phyloP scores from a whole-genome alignment of 2,888 invertebrate genomes.

The Fragum sueziense region DNA sequence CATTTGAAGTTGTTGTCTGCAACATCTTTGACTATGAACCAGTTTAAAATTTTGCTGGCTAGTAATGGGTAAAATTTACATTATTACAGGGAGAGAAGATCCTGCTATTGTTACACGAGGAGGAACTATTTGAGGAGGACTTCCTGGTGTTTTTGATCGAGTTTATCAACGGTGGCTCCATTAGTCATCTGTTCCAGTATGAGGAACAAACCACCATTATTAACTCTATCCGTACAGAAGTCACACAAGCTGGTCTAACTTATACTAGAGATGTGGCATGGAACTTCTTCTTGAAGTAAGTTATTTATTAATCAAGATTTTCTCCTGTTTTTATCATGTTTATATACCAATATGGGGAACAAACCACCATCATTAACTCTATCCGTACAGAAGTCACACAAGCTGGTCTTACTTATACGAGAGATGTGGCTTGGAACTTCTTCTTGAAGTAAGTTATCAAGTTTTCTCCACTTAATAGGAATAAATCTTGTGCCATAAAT shows the following conservation, averaged over 20 bases:
- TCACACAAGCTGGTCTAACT: slow-evolving; percentile 81
- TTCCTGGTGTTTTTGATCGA: slow-evolving; percentile 81
- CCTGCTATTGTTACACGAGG: slow-evolving; percentile 79
- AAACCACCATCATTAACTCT: slow-evolving; percentile 82
- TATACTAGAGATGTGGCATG: slow-evolving; percentile 82
- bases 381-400: slow-evolving; percentile 82
- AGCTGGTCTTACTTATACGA: slow-evolving; percentile 81
- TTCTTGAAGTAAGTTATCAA: slow-evolving; percentile 78
- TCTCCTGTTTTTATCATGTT: slow-evolving; percentile 80
- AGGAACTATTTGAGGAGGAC: slow-evolving; percentile 79
- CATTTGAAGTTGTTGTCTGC: too few relatives aligned
- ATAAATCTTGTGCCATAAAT: too few relatives aligned
- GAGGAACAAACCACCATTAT: slow-evolving; percentile 82
- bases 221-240: slow-evolving; percentile 82
- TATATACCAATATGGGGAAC: slow-evolving; percentile 81
- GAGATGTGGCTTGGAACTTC: slow-evolving; percentile 82
- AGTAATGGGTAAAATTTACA: too few relatives aligned
- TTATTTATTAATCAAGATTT: slow-evolving; percentile 78
- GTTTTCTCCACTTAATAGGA: too few relatives aligned
- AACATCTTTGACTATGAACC: too few relatives aligned
- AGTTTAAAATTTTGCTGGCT: too few relatives aligned
- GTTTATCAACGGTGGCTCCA: slow-evolving; percentile 79
- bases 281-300: slow-evolving; percentile 81
- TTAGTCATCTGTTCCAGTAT: slow-evolving; percentile 80
- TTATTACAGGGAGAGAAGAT: slow-evolving; percentile 79